Evolutionary conservation across 2,113 vertebrate genomes (phyloP).

Genomic region (Melanostigma gelatinosum): DNA sequence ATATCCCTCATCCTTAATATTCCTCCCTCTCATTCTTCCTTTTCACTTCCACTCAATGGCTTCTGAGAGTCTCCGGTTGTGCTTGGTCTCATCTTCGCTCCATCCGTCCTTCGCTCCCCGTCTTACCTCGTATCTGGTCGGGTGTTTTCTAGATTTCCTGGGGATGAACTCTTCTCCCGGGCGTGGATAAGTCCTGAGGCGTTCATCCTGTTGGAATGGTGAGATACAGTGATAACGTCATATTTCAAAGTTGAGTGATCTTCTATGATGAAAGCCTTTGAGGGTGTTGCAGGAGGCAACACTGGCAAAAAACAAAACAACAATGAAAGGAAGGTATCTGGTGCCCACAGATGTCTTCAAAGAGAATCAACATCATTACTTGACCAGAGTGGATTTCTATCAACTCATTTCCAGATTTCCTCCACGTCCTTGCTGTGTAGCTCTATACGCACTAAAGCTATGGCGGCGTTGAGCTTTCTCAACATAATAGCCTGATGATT

Average conservation of each 20-base stretch:
- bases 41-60: neutral
- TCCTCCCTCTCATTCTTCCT: slow-evolving; percentile 7
- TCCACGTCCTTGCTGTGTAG: slow-evolving; percentile 29
- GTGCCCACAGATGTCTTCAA: neutral
- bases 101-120: neutral
- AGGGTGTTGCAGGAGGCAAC: slow-evolving; percentile 2
- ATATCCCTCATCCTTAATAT: slow-evolving; percentile 3
- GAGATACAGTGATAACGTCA: slow-evolving; percentile 42
- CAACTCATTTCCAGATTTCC: slow-evolving; percentile 24
- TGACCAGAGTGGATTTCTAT: slow-evolving; percentile 13
- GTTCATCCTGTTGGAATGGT: slow-evolving; percentile 84
- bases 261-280: slow-evolving; percentile 7
- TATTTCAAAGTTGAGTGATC: slow-evolving; percentile 36
- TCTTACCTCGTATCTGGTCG: slow-evolving; percentile 94
- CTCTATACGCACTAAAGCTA: neutral
- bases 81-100: neutral
- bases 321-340: slow-evolving; percentile 6
- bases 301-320: slow-evolving; percentile 15
- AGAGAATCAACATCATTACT: slow-evolving; percentile 12
- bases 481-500: neutral
- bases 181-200: slow-evolving; percentile 84
- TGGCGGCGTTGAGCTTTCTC: neutral
- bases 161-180: slow-evolving; percentile 87
- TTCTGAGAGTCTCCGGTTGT: neutral
- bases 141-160: slow-evolving; percentile 90